Evolutionary conservation across 2,888 invertebrate species (phyloP).

Genomic region (Drosophila borealis): DNA sequence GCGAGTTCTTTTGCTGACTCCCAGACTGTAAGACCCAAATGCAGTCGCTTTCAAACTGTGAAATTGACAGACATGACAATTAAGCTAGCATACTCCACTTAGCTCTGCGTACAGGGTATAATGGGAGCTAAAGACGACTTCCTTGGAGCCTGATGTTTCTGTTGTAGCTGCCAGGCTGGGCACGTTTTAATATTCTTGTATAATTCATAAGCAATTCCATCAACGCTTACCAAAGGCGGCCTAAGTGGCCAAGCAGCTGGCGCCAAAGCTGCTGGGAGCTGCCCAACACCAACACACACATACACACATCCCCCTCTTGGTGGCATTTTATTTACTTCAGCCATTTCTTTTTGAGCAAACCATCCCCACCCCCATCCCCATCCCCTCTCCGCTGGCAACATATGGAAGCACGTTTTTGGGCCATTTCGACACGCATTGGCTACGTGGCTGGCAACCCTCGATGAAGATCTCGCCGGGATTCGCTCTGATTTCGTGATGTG

Average conservation of each 20-base stretch:
- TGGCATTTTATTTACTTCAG: slow-evolving; percentile 70
- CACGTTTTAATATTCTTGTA: slow-evolving; percentile 82
- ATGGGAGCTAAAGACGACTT: slow-evolving; percentile 3
- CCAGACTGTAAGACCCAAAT: too few relatives aligned
- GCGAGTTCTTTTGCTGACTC: too few relatives aligned
- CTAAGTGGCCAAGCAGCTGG: slow-evolving; percentile 85
- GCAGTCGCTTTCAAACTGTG: too few relatives aligned
- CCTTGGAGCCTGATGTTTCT: slow-evolving; percentile 32
- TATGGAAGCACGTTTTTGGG: slow-evolving; percentile 57
- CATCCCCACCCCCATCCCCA: neutral
- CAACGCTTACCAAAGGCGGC: slow-evolving; percentile 77
- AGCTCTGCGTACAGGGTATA: neutral
- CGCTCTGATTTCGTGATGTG: slow-evolving; percentile 72
- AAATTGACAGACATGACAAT: too few relatives aligned
- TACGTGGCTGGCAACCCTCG: slow-evolving; percentile 37
- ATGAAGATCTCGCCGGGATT: slow-evolving; percentile 63
- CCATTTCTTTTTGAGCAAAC: slow-evolving; percentile 47
- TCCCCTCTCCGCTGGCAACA: slow-evolving; percentile 48
- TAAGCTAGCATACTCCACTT: neutral
- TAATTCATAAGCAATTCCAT: slow-evolving; percentile 85
- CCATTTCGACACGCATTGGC: slow-evolving; percentile 50
- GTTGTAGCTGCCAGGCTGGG: slow-evolving; percentile 45
- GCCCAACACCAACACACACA: neutral
- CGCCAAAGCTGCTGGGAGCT: slow-evolving; percentile 66
- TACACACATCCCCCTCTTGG: neutral